Evolutionary conservation across 2,888 invertebrate species (phyloP).

Genomic region (Orthosia gothica): DNA sequence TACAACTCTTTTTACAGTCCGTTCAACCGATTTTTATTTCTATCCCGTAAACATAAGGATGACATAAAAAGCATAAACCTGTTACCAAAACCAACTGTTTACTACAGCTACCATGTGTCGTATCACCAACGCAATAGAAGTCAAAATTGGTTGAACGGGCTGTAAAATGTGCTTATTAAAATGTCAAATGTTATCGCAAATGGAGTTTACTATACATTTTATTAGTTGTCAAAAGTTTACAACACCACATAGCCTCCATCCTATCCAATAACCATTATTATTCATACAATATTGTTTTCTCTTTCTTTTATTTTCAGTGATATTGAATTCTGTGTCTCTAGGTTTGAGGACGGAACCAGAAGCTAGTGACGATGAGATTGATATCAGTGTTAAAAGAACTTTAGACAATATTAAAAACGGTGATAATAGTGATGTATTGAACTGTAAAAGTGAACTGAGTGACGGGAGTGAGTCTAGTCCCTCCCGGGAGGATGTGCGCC

Average conservation of each 20-base stretch:
- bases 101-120: too few species aligned
- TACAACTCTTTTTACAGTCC: too few species aligned
- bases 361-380: constrained; percentile 89
- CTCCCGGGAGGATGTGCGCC: constrained; percentile 81
- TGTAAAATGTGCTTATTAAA: too few species aligned
- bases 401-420: constrained; percentile 90
- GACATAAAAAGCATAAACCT: too few species aligned
- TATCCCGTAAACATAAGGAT: too few species aligned
- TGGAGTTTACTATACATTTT: too few species aligned
- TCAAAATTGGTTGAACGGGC: too few species aligned
- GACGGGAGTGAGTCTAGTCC: constrained; percentile 84
- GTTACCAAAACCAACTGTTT: too few species aligned
- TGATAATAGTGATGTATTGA: constrained; percentile 89
- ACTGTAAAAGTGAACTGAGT: constrained; percentile 88
- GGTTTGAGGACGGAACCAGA: constrained; percentile 91
- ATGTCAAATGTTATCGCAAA: too few species aligned
- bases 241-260: constrained; percentile 47
- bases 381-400: constrained; percentile 89
- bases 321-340: constrained; percentile 91
- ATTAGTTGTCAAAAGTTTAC: constrained; percentile 59
- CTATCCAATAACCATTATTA: constrained; percentile 74
- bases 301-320: constrained; percentile 90
- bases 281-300: constrained; percentile 79
- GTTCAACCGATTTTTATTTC: too few species aligned
- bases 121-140: too few species aligned